Conservation (phyloP, 37 sponge, comb jelly and placozoan genomes). For the Spongilla lacustris region DNA sequence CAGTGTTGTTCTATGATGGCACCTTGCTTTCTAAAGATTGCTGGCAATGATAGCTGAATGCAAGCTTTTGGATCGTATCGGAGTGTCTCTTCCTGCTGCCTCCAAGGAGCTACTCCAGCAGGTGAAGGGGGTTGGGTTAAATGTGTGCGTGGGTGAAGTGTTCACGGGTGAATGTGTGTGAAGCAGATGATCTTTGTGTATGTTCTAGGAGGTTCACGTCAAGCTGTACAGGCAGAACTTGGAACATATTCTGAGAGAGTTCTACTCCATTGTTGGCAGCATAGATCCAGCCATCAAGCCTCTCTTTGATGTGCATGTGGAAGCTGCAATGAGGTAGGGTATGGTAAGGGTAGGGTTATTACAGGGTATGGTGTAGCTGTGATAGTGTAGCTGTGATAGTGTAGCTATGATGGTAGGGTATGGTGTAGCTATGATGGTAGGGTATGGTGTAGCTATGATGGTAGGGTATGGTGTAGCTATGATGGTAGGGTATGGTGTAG, state of each 20-base stretch:
- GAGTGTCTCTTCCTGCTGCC: constrained; percentile 65
- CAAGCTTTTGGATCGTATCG: constrained; percentile 60
- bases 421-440: no score
- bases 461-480: no score
- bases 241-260: constrained; percentile 57
- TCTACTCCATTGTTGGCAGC: constrained; percentile 30
- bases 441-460: no score
- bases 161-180: no score
- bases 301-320: constrained; percentile 55
- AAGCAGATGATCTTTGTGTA: no score
- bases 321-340: constrained; percentile 38
- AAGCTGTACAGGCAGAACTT: constrained; percentile 83
- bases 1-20: not conserved
- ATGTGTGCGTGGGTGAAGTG: no score
- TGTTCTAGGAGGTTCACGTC: constrained; percentile 67
- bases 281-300: constrained; percentile 51
- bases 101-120: constrained; percentile 61
- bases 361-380: no score
- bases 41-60: constrained; percentile 73
- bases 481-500: no score
- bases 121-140: constrained; percentile 12
- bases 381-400: no score
- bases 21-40: constrained; percentile 17
- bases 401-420: no score
- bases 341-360: no score